These are phyloP conservation scores for Stenopsyche tienmushanensis DNA, from an alignment of 1,140 invertebrate species.

Conservation along the genomic window DNA sequence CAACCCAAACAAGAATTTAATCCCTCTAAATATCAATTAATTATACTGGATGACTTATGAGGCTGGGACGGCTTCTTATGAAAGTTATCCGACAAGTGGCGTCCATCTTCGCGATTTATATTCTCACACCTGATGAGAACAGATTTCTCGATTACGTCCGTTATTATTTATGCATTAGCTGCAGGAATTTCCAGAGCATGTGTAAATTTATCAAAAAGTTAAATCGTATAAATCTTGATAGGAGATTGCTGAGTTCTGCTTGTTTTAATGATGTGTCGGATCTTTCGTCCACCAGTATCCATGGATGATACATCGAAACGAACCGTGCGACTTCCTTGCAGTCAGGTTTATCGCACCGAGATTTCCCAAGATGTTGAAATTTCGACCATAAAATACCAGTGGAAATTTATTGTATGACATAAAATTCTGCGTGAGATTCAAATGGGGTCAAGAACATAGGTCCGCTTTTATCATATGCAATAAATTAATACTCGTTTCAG, in stretches of 20 bases:
- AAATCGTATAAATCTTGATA: conserved; percentile 17
- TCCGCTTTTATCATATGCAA: too few relatives aligned
- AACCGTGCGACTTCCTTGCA: neutral
- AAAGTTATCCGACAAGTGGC: neutral
- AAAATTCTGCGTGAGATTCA: too few relatives aligned
- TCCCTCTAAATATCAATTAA: neutral
- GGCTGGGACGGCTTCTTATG: too few relatives aligned
- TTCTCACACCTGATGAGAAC: too few relatives aligned
- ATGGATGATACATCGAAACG: neutral
- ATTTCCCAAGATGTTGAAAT: neutral
- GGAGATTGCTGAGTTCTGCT: neutral
- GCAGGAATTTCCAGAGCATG: conserved; percentile 9
- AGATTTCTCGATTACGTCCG: conserved; percentile 2
- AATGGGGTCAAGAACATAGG: too few relatives aligned
- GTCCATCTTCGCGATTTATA: too few relatives aligned
- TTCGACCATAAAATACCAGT: neutral
- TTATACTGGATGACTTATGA: neutral
- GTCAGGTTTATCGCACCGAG: neutral
- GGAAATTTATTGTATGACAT: neutral
- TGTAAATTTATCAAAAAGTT: conserved; percentile 13
- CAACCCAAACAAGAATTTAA: neutral
- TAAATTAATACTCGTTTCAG: too few relatives aligned
- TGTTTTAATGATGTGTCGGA: neutral
- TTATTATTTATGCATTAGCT: conserved; percentile 11
- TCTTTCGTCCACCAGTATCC: neutral